A percentile compares a stretch with the other conserved stretches of the same genome.
Conservation (phyloP, 2,113 vertebrate species). For the Silurus asotus region DNA sequence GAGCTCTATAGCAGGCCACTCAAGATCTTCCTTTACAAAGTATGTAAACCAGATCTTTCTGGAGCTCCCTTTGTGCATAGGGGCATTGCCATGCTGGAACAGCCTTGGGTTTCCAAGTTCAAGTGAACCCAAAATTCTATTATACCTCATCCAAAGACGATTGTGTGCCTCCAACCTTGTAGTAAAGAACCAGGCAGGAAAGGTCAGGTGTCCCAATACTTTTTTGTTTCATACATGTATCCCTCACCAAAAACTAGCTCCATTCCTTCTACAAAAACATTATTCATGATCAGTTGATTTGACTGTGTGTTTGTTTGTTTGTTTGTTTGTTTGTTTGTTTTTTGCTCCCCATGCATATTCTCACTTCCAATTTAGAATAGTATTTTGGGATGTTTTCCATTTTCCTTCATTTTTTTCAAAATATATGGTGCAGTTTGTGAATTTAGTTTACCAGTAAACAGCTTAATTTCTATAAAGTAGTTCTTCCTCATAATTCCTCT, state of each 20-base stretch:
- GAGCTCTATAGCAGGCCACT: too few relatives aligned
- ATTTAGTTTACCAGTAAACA: background rate
- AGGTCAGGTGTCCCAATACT: too few relatives aligned
- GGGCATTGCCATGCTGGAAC: too few relatives aligned
- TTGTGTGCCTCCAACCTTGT: too few relatives aligned
- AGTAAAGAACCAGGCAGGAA: too few relatives aligned
- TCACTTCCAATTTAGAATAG: background rate
- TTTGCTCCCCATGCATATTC: background rate
- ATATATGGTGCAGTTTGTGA: background rate
- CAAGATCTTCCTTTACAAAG: too few relatives aligned
- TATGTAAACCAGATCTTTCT: too few relatives aligned
- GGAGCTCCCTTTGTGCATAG: too few relatives aligned
- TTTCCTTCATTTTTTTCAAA: background rate
- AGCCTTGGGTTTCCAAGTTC: too few relatives aligned
- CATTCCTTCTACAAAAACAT: slow-evolving; percentile 20
- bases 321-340: background rate
- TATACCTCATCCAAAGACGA: too few relatives aligned
- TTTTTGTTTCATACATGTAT: too few relatives aligned
- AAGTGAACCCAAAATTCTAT: too few relatives aligned
- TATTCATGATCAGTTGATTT: slow-evolving; percentile 22
- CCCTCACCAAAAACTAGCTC: slow-evolving; percentile 35
- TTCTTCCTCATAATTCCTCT: background rate
- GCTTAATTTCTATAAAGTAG: background rate
- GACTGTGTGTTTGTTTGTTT: background rate
- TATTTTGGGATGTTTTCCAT: background rate